Evolutionary conservation across 2,113 vertebrate genomes (phyloP).

Genomic region (Tragelaphus buxtoni): DNA sequence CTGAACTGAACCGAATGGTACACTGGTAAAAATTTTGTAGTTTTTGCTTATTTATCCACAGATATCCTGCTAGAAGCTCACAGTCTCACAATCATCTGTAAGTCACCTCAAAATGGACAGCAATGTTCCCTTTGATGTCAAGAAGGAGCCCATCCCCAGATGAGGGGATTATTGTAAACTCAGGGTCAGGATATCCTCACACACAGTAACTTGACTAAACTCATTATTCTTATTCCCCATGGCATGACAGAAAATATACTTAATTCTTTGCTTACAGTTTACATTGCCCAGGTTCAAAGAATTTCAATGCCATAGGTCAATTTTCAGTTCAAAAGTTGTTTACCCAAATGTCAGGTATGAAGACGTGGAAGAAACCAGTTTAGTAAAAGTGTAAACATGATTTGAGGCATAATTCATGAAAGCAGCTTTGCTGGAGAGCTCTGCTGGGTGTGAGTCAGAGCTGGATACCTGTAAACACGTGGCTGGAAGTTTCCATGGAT

Average conservation of each 20-base stretch:
- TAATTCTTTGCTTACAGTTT: not conserved
- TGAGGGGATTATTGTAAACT: not conserved
- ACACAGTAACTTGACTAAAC: not conserved
- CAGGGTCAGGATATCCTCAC: not conserved
- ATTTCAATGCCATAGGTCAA: not conserved
- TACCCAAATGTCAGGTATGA: not conserved
- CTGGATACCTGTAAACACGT: not conserved
- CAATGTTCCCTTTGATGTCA: not conserved
- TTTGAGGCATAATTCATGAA: not conserved
- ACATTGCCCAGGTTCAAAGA: not conserved
- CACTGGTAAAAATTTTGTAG: not conserved
- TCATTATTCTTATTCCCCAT: not conserved
- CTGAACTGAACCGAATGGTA: not conserved
- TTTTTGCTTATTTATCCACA: not conserved
- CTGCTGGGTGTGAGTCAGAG: not conserved
- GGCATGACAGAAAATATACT: not conserved
- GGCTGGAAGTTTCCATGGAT: not conserved
- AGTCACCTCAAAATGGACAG: not conserved
- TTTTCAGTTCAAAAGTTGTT: conserved; percentile 13
- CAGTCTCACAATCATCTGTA: not conserved
- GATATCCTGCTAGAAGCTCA: not conserved
- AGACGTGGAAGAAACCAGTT: not conserved
- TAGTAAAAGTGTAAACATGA: not conserved
- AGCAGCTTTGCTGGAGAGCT: not conserved
- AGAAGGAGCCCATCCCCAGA: not conserved